These are phyloP conservation scores for Tetragnatha versicolor DNA, from an alignment of 1,140 invertebrate species.

Conservation along the genomic window DNA sequence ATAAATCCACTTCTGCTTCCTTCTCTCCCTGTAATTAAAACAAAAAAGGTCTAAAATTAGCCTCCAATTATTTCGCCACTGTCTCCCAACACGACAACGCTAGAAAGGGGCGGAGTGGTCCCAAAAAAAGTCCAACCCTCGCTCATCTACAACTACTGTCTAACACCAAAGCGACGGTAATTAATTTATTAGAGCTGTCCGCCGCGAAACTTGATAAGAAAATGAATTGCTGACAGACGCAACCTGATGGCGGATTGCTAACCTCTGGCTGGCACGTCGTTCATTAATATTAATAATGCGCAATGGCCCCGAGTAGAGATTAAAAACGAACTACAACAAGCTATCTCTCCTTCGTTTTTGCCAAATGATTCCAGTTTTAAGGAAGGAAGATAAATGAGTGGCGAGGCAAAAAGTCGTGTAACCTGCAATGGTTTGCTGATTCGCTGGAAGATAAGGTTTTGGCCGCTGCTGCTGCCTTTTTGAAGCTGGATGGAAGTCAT, in stretches of 20 bases:
- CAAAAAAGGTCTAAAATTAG: no score
- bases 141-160: conserved; percentile 12
- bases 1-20: no score
- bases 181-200: conserved; percentile 49
- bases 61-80: no score
- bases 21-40: no score
- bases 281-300: conserved; percentile 56
- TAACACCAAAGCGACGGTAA: conserved; percentile 37
- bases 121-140: neutral
- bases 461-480: conserved; percentile 20
- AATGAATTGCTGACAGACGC: conserved; percentile 51
- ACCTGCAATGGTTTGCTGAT: conserved; percentile 47
- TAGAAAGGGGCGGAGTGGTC: neutral
- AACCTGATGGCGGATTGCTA: conserved; percentile 13
- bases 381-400: conserved; percentile 48
- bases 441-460: conserved; percentile 38
- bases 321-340: conserved; percentile 43
- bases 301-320: conserved; percentile 21
- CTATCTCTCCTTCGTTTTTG: conserved; percentile 44
- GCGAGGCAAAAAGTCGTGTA: conserved; percentile 51
- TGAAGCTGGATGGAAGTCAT: conserved; percentile 6
- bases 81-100: no score
- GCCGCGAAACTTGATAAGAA: conserved; percentile 41
- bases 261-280: conserved; percentile 9
- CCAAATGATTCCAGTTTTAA: conserved; percentile 48